These are phyloP conservation scores for Cranoglanis bouderius DNA, from an alignment of 2,113 vertebrate genomes.

Conservation along the genomic window DNA sequence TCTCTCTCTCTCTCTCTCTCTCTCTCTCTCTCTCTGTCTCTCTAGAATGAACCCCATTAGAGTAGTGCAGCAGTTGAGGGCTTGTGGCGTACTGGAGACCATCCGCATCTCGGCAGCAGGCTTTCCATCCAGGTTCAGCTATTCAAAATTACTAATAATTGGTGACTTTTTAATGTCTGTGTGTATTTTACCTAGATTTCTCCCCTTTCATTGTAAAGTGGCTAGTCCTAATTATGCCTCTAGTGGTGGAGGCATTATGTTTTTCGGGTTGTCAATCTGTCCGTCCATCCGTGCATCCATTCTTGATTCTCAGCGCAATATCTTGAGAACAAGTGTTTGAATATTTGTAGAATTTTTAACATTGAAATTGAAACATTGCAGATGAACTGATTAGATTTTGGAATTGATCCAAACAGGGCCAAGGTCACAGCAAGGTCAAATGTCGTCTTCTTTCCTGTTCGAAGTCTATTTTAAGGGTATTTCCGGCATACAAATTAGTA, in stretches of 20 bases:
- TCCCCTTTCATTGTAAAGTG: neutral
- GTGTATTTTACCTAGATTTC: no score
- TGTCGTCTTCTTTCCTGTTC: neutral
- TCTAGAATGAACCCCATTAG: constrained; percentile 88
- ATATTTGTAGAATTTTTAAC: neutral
- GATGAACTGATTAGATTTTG: neutral
- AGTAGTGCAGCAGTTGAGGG: constrained; percentile 92
- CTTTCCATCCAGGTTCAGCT: constrained; percentile 88
- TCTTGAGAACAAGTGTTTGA: neutral
- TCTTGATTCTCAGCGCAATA: neutral
- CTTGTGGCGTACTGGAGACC: constrained; percentile 94
- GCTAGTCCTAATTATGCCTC: neutral
- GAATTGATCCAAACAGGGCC: neutral
- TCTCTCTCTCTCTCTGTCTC: neutral
- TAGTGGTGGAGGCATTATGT: neutral
- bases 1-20: neutral
- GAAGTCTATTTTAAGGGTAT: neutral
- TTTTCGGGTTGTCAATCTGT: neutral
- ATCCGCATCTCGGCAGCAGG: constrained; percentile 95
- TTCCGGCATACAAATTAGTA: no score
- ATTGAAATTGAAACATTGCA: neutral
- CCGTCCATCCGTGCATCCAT: neutral
- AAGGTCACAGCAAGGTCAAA: neutral
- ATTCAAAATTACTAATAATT: neutral
- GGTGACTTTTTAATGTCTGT: neutral